These are phyloP conservation scores for Halcyon senegalensis DNA, from an alignment of 2,113 vertebrate genomes.

Conservation along the genomic window DNA sequence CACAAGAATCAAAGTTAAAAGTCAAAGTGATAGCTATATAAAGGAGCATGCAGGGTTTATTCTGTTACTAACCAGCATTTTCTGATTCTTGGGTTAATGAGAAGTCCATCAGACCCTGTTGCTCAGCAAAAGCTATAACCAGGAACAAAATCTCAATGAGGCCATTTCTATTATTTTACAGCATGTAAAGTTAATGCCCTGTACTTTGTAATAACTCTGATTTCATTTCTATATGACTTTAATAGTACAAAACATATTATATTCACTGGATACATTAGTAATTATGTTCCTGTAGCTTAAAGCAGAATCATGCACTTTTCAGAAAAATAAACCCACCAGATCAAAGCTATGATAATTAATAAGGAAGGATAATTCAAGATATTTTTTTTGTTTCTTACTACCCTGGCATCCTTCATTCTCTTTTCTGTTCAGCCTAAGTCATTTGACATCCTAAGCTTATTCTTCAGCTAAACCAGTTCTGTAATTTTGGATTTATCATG, in stretches of 20 bases:
- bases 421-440: constrained; percentile 14
- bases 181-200: background rate
- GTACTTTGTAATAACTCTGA: background rate
- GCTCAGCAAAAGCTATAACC: background rate
- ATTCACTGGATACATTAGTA: background rate
- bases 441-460: constrained; percentile 20
- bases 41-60: background rate
- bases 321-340: background rate
- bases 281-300: background rate
- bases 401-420: background rate
- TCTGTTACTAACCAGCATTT: background rate
- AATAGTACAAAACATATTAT: background rate
- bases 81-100: background rate
- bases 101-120: background rate
- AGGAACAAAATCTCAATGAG: background rate
- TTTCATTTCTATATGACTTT: background rate
- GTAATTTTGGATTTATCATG: constrained; percentile 52
- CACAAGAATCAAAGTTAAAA: background rate
- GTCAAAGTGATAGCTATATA: background rate
- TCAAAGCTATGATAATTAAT: constrained; percentile 1
- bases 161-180: background rate
- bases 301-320: background rate
- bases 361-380: background rate
- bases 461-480: background rate
- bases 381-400: constrained; percentile 1